These are phyloP conservation scores for Scaptomyza polygonia DNA, from an alignment of 2,888 invertebrate species.

Conservation along the genomic window DNA sequence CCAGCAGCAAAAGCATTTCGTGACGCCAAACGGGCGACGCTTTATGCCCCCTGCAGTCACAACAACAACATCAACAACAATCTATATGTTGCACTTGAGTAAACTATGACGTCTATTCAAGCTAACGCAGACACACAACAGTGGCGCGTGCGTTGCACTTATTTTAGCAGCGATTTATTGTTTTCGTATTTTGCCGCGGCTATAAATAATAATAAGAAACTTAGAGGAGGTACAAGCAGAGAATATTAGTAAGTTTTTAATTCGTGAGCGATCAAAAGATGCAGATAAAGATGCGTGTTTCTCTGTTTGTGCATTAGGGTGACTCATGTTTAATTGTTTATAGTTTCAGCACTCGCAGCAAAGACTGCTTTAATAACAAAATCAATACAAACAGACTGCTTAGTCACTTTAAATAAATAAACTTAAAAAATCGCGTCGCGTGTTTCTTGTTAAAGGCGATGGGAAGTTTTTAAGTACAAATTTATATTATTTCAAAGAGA, in stretches of 20 bases:
- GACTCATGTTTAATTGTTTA: conserved; percentile 58
- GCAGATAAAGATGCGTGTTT: conserved; percentile 50
- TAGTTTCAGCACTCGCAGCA: conserved; percentile 6
- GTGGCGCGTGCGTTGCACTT: conserved; percentile 28
- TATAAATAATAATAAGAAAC: conserved; percentile 67
- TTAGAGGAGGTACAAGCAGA: conserved; percentile 31
- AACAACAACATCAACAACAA: background rate
- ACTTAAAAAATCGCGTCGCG: conserved; percentile 21
- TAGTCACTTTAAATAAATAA: conserved; percentile 49
- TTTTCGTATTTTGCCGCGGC: conserved; percentile 49
- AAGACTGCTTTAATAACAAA: conserved; percentile 27
- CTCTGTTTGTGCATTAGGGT: conserved; percentile 65
- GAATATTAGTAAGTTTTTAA: conserved; percentile 24
- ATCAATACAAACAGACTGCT: conserved; percentile 64
- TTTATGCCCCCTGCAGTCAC: conserved; percentile 31
- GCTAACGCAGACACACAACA: conserved; percentile 1
- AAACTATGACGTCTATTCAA: conserved; percentile 44
- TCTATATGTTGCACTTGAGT: conserved; percentile 41
- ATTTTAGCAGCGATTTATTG: conserved; percentile 61
- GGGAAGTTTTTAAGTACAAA: conserved; percentile 7
- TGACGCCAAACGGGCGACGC: conserved; percentile 55
- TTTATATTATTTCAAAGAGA: conserved; percentile 11
- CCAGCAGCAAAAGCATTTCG: conserved; percentile 46
- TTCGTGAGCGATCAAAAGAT: conserved; percentile 18
- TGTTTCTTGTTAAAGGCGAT: conserved; percentile 10